Evolutionary conservation across 2,888 invertebrate genomes (phyloP).

Genomic region (Chouioia cunea): DNA sequence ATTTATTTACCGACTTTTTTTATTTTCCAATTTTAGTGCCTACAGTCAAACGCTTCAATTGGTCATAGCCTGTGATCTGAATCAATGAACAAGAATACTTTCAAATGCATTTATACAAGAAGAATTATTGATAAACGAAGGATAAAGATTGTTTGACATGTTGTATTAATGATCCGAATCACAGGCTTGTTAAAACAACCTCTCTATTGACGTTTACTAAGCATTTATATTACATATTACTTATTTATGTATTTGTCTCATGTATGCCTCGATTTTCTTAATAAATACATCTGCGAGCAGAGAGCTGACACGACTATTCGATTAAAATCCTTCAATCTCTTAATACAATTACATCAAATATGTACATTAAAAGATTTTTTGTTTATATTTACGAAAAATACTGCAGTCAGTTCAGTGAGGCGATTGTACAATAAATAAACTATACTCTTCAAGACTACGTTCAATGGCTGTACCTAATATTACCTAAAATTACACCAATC

Average conservation of each 20-base stretch:
- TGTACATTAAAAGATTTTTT: constrained; percentile 30
- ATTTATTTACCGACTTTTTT: constrained; percentile 13
- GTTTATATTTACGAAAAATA: constrained; percentile 27
- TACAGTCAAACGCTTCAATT: constrained; percentile 18
- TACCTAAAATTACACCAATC: constrained; percentile 23
- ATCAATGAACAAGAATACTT: constrained; percentile 1
- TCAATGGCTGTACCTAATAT: constrained; percentile 40
- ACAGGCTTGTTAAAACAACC: constrained; percentile 22
- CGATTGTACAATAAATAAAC: constrained; percentile 21
- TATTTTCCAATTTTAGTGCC: constrained; percentile 29
- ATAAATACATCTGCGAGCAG: constrained; percentile 34
- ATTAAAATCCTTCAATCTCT: constrained; percentile 16
- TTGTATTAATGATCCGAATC: constrained; percentile 32
- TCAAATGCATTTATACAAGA: constrained; percentile 1
- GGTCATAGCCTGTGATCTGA: constrained; percentile 26
- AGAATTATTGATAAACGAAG: constrained; percentile 34
- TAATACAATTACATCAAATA: constrained; percentile 21
- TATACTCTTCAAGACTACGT: constrained; percentile 18
- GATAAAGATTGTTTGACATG: constrained; percentile 11
- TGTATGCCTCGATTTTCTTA: constrained; percentile 36
- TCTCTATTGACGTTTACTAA: constrained; percentile 25
- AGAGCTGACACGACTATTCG: constrained; percentile 22
- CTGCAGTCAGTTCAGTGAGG: constrained; percentile 29
- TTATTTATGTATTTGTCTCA: constrained; percentile 30
- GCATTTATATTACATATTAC: constrained; percentile 18